phyloP scores from a whole-genome alignment of 2,797 vertebrate genomes.

The Onychomys arenicola region DNA sequence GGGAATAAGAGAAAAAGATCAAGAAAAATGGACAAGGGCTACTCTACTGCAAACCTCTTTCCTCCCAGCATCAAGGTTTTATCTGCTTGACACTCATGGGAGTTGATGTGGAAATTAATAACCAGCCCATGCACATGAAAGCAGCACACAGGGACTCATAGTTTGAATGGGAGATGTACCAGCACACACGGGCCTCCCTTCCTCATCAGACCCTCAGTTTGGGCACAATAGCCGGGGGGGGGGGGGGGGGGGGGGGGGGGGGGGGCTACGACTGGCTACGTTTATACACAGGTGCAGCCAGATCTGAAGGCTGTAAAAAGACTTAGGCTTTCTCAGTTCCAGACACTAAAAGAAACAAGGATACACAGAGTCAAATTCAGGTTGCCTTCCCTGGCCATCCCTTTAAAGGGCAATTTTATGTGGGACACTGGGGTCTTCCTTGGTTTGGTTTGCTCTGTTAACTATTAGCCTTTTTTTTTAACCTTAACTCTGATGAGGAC shows the following conservation, averaged over 20 bases:
- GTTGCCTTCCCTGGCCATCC: conserved; percentile 55
- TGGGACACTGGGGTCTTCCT: conserved; percentile 25
- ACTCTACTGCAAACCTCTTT: neutral
- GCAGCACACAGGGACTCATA: neutral
- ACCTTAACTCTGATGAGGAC: conserved; percentile 71
- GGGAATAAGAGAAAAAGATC: neutral
- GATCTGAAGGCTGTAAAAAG: neutral
- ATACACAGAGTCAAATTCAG: neutral
- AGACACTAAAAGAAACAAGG: neutral
- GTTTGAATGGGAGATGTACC: conserved; percentile 19
- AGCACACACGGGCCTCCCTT: neutral
- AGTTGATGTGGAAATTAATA: conserved; percentile 30
- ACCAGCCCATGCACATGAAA: neutral
- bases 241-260: too few species aligned
- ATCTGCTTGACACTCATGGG: neutral
- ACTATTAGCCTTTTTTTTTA: conserved; percentile 66
- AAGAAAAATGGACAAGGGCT: neutral
- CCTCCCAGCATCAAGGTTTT: neutral
- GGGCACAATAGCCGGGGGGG: neutral
- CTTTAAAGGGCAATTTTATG: conserved; percentile 75
- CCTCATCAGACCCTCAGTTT: neutral
- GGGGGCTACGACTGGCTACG: too few species aligned
- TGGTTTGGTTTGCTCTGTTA: neutral
- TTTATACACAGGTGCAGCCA: conserved; percentile 25
- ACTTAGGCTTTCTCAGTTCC: conserved; percentile 19